Percentiles rank a stretch among this genome's conserved stretches.
Conservation (phyloP, 2,888 invertebrate species). For the Blastobasis adustella region DNA sequence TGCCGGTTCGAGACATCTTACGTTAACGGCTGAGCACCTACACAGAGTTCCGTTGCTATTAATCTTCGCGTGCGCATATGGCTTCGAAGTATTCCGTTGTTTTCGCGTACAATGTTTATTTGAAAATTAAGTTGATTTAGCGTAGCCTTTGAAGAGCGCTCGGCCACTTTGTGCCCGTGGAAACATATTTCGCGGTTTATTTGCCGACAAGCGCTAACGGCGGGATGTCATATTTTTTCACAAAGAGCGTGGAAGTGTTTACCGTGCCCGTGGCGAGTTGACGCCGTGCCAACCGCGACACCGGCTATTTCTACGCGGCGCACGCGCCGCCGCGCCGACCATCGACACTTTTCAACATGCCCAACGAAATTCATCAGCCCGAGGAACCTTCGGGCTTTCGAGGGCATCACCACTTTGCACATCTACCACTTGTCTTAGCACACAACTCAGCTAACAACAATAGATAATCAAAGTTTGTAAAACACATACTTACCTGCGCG, state of each 20-base stretch:
- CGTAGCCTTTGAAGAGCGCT: slow-evolving; percentile 40
- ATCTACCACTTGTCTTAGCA: slow-evolving; percentile 1
- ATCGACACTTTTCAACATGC: too few species aligned
- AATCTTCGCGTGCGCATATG: slow-evolving; percentile 18
- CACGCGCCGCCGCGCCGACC: background rate
- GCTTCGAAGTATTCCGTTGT: slow-evolving; percentile 1
- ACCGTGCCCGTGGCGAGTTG: slow-evolving; percentile 39
- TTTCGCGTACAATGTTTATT: slow-evolving; percentile 4
- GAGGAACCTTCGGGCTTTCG: too few species aligned
- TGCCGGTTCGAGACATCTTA: too few species aligned
- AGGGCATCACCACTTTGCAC: background rate
- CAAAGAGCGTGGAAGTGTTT: slow-evolving; percentile 33
- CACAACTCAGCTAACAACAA: too few species aligned
- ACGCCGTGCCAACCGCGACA: slow-evolving; percentile 58
- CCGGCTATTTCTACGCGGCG: slow-evolving; percentile 46
- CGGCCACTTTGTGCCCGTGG: slow-evolving; percentile 14
- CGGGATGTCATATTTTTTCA: slow-evolving; percentile 49
- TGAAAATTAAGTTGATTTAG: slow-evolving; percentile 10
- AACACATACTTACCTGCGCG: too few species aligned
- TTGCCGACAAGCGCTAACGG: slow-evolving; percentile 27
- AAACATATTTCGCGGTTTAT: slow-evolving; percentile 40
- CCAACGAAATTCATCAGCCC: too few species aligned
- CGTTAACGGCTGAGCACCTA: too few species aligned
- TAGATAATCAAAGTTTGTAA: too few species aligned
- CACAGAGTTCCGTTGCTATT: too few species aligned